Evolutionary conservation across 2,113 vertebrate species (phyloP).

Genomic region (Lota lota): DNA sequence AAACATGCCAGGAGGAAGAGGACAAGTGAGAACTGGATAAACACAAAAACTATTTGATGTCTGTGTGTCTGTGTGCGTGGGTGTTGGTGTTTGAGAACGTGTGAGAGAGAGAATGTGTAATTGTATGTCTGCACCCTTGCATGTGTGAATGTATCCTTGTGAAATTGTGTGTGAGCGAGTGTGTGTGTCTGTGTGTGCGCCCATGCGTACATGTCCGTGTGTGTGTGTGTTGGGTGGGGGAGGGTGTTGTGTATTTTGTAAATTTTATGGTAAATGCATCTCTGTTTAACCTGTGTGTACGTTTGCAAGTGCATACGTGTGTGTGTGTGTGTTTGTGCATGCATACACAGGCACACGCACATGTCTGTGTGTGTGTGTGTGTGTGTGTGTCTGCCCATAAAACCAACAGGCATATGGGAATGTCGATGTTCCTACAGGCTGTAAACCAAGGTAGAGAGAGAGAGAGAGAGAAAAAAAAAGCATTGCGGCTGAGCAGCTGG

Average conservation of each 20-base stretch:
- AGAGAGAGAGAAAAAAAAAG: constrained; percentile 14
- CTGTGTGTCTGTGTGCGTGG: background rate
- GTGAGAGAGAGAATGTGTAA: background rate
- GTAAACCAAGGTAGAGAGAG: constrained; percentile 32
- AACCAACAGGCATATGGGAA: constrained; percentile 43
- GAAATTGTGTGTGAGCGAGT: constrained; percentile 26
- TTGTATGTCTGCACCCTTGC: background rate
- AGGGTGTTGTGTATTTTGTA: background rate
- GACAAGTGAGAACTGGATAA: too few relatives aligned
- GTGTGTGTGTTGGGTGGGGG: background rate
- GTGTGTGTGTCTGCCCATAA: constrained; percentile 16
- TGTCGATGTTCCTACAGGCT: constrained; percentile 41
- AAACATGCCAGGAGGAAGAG: too few relatives aligned
- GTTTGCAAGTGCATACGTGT: background rate
- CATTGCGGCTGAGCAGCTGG: constrained; percentile 40
- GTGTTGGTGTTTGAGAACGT: background rate
- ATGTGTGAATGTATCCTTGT: constrained; percentile 5
- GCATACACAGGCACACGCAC: background rate
- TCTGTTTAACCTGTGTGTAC: background rate
- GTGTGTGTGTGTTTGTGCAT: background rate
- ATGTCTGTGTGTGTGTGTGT: background rate
- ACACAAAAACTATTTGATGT: background rate
- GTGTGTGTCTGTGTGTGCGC: constrained; percentile 49
- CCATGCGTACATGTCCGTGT: constrained; percentile 36
- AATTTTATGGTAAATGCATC: too few relatives aligned